Evolutionary conservation across 2,113 vertebrate species (phyloP).

Genomic region (Marmota flaviventris): DNA sequence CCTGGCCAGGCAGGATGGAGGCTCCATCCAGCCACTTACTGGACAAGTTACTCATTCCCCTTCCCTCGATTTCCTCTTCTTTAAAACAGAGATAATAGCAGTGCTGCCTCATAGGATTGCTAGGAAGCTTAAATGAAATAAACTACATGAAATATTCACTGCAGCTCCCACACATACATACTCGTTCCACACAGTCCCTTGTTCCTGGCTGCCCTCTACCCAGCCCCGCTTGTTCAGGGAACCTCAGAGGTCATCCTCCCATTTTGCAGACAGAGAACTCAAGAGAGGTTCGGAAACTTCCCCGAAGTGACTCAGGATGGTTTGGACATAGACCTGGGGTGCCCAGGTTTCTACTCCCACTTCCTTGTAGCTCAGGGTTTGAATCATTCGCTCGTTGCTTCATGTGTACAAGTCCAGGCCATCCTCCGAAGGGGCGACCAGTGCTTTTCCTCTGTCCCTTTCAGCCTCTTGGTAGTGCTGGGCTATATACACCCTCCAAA

Average conservation of each 20-base stretch:
- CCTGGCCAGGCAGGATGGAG: neutral
- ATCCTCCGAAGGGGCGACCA: neutral
- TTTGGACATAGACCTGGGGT: neutral
- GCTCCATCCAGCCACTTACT: neutral
- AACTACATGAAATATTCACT: too few species aligned
- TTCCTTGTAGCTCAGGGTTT: neutral
- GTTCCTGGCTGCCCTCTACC: neutral
- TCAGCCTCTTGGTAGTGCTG: neutral
- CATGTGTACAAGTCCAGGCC: neutral
- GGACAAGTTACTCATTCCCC: neutral
- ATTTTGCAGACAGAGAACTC: neutral
- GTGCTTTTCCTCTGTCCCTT: neutral
- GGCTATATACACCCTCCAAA: neutral
- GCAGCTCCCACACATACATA: accelerated
- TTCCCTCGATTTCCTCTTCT: neutral
- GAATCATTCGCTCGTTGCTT: conserved; percentile 7
- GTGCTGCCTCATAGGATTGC: neutral
- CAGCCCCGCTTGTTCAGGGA: neutral
- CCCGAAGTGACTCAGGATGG: conserved; percentile 29
- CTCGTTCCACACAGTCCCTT: accelerated
- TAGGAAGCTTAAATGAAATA: neutral
- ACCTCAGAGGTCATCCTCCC: neutral
- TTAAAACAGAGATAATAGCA: neutral
- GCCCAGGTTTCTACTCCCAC: neutral
- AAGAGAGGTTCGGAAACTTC: neutral